Evolutionary conservation across 2,113 vertebrate species (phyloP).

Genomic region (Gallinago undulata): DNA sequence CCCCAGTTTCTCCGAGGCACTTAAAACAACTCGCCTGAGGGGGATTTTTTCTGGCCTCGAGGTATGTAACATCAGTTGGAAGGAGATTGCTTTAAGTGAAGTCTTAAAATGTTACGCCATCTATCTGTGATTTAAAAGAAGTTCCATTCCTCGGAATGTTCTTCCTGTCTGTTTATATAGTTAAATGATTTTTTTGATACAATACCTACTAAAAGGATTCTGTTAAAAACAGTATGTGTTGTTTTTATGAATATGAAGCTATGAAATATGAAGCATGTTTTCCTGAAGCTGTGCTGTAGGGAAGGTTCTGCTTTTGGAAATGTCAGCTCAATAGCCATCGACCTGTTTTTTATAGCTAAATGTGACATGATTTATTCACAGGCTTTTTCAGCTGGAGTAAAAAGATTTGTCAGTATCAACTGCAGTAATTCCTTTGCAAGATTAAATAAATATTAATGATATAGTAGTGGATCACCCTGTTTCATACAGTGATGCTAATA

Average conservation of each 20-base stretch:
- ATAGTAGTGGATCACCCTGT: background rate
- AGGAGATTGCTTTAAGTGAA: background rate
- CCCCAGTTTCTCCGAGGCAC: background rate
- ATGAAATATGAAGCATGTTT: background rate
- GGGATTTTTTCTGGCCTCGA: background rate
- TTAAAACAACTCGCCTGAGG: background rate
- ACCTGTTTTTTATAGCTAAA: background rate
- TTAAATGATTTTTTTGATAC: background rate
- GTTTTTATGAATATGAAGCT: background rate
- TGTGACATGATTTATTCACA: background rate
- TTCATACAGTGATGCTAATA: background rate
- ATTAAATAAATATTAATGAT: background rate
- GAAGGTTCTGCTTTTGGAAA: slow-evolving; percentile 8
- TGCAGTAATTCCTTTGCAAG: background rate
- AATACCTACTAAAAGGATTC: background rate
- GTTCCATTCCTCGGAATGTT: background rate
- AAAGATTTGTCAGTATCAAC: background rate
- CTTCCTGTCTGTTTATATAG: background rate
- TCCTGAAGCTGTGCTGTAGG: background rate
- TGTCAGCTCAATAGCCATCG: background rate
- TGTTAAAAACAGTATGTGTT: background rate
- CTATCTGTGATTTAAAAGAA: background rate
- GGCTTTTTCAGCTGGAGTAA: background rate
- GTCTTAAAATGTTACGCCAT: background rate
- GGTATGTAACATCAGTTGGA: background rate